Conservation (phyloP, 2,797 vertebrate species). For the Neosilurus mollespiculum region DNA sequence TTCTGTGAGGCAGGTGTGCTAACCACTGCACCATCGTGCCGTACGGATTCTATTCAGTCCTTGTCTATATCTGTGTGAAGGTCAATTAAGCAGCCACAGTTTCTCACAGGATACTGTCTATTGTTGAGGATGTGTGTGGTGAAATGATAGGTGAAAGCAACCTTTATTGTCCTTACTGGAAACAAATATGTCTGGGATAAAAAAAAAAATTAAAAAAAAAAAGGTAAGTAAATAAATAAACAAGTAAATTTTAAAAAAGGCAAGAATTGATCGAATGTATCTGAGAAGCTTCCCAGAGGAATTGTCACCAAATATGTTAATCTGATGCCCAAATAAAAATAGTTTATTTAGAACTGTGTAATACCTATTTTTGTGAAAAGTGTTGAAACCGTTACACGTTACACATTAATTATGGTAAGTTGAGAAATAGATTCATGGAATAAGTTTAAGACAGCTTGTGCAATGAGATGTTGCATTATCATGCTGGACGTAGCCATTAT, state of each 20-base stretch:
- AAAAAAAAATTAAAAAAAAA: background rate
- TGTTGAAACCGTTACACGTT: background rate
- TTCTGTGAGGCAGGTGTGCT: no score
- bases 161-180: constrained; percentile 46
- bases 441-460: no score
- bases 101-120: background rate
- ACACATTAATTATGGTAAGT: background rate
- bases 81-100: background rate
- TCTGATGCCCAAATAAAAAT: no score
- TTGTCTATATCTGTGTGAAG: constrained; percentile 1
- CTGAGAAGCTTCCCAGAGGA: constrained; percentile 4
- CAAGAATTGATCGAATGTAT: constrained; percentile 19
- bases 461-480: background rate
- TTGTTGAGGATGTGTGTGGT: constrained; percentile 21
- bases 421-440: background rate
- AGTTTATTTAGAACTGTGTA: no score
- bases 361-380: background rate
- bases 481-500: background rate
- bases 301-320: no score
- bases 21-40: no score
- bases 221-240: constrained; percentile 2
- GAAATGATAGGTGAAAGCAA: constrained; percentile 43
- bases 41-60: background rate
- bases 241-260: no score
- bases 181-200: constrained; percentile 25